Percentiles rank a stretch among this genome's conserved stretches.
These are phyloP conservation scores for Malthinus flaveolus DNA, from an alignment of 2,888 invertebrate genomes.

Conservation along the genomic window DNA sequence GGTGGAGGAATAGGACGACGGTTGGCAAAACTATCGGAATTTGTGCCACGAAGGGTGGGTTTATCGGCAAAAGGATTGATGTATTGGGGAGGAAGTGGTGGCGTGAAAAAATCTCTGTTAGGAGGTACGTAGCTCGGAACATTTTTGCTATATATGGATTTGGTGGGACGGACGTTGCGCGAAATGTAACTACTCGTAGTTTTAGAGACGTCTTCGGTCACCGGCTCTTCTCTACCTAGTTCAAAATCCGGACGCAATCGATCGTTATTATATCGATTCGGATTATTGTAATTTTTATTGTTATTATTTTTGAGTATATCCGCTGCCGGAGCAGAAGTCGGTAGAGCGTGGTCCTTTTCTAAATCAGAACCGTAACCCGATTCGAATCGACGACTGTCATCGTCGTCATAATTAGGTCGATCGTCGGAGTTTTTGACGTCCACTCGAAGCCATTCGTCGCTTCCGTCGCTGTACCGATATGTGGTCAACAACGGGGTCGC, in stretches of 20 bases:
- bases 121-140: conserved; percentile 84
- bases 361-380: conserved; percentile 67
- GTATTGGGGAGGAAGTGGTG: conserved; percentile 82
- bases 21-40: conserved; percentile 68
- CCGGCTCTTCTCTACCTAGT: conserved; percentile 40
- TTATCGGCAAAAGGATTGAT: conserved; percentile 87
- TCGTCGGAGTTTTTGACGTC: conserved; percentile 43
- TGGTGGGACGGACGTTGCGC: conserved; percentile 64
- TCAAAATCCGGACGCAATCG: conserved; percentile 50
- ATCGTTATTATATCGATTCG: conserved; percentile 61
- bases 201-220: conserved; percentile 49
- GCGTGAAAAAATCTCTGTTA: conserved; percentile 73
- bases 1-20: conserved; percentile 83
- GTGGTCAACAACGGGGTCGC: conserved; percentile 66
- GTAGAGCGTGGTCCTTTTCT: conserved; percentile 74
- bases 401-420: conserved; percentile 27
- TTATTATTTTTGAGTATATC: conserved; percentile 77
- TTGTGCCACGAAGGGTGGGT: conserved; percentile 74
- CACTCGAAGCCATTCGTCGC: conserved; percentile 53
- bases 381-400: conserved; percentile 41
- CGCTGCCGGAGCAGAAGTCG: conserved; percentile 77
- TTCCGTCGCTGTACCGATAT: conserved; percentile 54
- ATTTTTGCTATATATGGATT: conserved; percentile 66
- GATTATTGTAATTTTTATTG: conserved; percentile 76
- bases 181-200: conserved; percentile 57